Conservation (phyloP, 2,888 invertebrate species). For the Pardosa pseudoannulata region DNA sequence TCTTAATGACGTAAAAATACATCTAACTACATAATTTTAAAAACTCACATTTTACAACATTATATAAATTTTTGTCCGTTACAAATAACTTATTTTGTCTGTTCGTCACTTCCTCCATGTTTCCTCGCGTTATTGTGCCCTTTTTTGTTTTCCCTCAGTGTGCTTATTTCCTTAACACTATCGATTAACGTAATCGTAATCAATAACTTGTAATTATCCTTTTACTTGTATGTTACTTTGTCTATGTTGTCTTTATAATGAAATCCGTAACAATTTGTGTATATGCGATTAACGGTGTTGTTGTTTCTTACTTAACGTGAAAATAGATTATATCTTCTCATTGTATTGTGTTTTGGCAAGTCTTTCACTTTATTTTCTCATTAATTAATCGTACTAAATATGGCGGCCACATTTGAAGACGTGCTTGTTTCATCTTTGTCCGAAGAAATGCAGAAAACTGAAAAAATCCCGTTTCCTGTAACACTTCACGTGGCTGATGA, state of each 20-base stretch:
- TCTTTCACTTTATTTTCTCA: constrained; percentile 11
- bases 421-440: constrained; percentile 68
- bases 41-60: too few relatives aligned
- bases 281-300: constrained; percentile 23
- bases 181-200: too few relatives aligned
- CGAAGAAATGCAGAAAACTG: constrained; percentile 59
- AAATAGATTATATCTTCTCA: neutral
- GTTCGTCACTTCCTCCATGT: too few relatives aligned
- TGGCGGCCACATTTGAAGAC: constrained; percentile 72
- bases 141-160: too few relatives aligned
- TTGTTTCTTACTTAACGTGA: constrained; percentile 38
- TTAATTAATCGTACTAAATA: constrained; percentile 61
- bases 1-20: too few relatives aligned
- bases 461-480: constrained; percentile 68
- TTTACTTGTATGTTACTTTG: constrained; percentile 52
- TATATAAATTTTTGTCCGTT: too few relatives aligned
- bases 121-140: too few relatives aligned
- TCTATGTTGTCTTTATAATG: constrained; percentile 60
- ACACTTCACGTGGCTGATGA: constrained; percentile 67
- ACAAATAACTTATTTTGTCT: too few relatives aligned
- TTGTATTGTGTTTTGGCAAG: constrained; percentile 5
- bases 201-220: too few relatives aligned
- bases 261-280: constrained; percentile 33
- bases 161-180: too few relatives aligned
- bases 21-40: too few relatives aligned